Conservation (phyloP, 2,113 vertebrate species). For the Orycteropus afer region DNA sequence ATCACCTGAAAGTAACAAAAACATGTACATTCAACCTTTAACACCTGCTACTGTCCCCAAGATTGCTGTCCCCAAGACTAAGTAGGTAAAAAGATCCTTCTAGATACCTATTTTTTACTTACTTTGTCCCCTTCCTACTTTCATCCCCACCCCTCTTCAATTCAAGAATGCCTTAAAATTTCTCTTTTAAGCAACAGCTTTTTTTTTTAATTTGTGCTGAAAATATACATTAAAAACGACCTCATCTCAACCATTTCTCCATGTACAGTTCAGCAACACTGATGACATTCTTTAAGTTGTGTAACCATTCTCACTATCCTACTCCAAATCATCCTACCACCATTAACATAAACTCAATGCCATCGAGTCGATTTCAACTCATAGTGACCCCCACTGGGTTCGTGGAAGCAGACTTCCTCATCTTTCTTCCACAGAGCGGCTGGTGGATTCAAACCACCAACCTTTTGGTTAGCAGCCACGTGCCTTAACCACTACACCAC, state of each 20-base stretch:
- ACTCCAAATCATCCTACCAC: background rate
- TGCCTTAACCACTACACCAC: too few species aligned
- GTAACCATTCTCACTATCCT: background rate
- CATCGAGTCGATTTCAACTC: too few species aligned
- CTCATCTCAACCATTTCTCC: background rate
- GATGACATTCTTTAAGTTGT: background rate
- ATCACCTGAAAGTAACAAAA: constrained; percentile 53
- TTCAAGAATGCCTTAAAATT: background rate
- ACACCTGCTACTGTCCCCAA: constrained; percentile 21
- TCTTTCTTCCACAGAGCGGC: too few species aligned
- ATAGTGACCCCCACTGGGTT: too few species aligned
- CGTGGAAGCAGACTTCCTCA: too few species aligned
- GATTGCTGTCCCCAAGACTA: background rate
- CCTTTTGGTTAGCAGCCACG: too few species aligned
- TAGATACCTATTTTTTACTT: background rate
- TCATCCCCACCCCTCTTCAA: background rate
- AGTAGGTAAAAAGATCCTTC: background rate
- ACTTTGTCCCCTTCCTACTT: background rate
- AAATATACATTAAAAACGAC: background rate
- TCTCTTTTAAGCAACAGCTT: background rate
- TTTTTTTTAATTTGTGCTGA: background rate
- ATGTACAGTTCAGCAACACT: too few species aligned
- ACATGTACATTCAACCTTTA: background rate
- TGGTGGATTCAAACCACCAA: too few species aligned
- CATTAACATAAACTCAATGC: background rate